Conservation (phyloP, 2,888 invertebrate species). For the Orgyia antiqua region DNA sequence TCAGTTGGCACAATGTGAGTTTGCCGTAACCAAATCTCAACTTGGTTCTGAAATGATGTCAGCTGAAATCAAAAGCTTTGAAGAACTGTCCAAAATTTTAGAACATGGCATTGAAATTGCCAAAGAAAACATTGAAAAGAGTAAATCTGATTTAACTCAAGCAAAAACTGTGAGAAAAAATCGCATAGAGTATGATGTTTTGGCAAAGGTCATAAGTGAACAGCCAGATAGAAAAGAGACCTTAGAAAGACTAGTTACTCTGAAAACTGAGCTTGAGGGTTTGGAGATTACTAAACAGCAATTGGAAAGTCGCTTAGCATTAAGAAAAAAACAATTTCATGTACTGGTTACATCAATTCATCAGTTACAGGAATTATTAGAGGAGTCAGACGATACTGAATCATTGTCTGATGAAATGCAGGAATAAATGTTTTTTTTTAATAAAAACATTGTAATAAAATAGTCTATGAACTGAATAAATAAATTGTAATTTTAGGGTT, state of each 20-base stretch:
- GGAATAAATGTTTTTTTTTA: too few relatives aligned
- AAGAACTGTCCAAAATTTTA: conserved; percentile 85
- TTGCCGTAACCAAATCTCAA: conserved; percentile 90
- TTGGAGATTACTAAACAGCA: conserved; percentile 84
- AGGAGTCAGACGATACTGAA: conserved; percentile 81
- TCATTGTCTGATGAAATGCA: conserved; percentile 49
- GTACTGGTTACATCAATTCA: conserved; percentile 92
- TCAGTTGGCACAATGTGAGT: conserved; percentile 92
- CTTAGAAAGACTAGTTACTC: conserved; percentile 80
- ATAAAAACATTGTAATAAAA: too few relatives aligned
- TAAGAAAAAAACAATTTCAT: conserved; percentile 93
- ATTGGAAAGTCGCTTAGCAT: conserved; percentile 86
- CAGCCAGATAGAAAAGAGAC: conserved; percentile 94
- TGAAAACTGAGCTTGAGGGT: conserved; percentile 85
- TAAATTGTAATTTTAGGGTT: too few relatives aligned
- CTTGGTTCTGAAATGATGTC: conserved; percentile 88
- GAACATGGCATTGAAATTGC: conserved; percentile 88
- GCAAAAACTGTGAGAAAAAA: conserved; percentile 94
- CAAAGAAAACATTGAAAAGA: conserved; percentile 87
- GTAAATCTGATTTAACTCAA: conserved; percentile 87
- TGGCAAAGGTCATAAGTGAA: conserved; percentile 93
- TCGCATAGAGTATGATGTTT: conserved; percentile 93
- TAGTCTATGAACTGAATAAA: too few relatives aligned
- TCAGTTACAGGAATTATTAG: conserved; percentile 88
- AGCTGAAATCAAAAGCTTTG: conserved; percentile 90